phyloP scores from a whole-genome alignment of 2,797 vertebrate species.

The Rhyacichthys aspro region DNA sequence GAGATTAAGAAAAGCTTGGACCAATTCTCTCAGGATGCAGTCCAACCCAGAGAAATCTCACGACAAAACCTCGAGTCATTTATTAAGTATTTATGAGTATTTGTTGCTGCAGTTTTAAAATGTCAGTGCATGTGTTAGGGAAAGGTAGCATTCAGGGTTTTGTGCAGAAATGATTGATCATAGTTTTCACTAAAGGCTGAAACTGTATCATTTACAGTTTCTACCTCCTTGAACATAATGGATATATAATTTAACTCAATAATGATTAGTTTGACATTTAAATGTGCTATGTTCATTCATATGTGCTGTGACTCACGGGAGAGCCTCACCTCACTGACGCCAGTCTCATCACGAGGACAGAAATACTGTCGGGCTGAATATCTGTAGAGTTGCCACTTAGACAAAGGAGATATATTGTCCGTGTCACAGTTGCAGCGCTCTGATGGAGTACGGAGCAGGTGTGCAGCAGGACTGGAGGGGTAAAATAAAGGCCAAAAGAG shows the following conservation, averaged over 20 bases:
- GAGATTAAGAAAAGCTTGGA: constrained; percentile 84
- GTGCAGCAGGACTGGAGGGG: neutral
- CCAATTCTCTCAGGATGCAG: constrained; percentile 64
- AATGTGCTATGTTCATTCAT: neutral
- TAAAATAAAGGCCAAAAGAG: neutral
- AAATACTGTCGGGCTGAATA: neutral
- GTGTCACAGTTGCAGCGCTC: neutral
- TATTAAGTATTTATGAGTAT: constrained; percentile 24
- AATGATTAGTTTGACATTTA: constrained; percentile 4
- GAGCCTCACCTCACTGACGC: neutral
- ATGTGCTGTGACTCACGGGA: too few species aligned
- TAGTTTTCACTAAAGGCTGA: neutral
- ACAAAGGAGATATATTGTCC: constrained; percentile 1
- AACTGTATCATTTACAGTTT: neutral
- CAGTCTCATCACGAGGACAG: neutral
- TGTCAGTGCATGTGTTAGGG: constrained; percentile 24
- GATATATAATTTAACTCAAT: neutral
- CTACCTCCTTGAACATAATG: neutral
- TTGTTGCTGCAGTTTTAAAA: constrained; percentile 37
- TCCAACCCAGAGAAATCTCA: constrained; percentile 28
- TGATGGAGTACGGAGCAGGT: constrained; percentile 10
- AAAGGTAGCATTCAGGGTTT: neutral
- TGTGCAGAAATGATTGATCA: neutral
- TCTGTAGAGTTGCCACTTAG: neutral
- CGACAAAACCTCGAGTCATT: constrained; percentile 35